Evolutionary conservation across 2,797 vertebrate genomes (phyloP), one percentile per base, ranked within the genome.

Genomic region (Falco novaeseelandiae): DNA sequence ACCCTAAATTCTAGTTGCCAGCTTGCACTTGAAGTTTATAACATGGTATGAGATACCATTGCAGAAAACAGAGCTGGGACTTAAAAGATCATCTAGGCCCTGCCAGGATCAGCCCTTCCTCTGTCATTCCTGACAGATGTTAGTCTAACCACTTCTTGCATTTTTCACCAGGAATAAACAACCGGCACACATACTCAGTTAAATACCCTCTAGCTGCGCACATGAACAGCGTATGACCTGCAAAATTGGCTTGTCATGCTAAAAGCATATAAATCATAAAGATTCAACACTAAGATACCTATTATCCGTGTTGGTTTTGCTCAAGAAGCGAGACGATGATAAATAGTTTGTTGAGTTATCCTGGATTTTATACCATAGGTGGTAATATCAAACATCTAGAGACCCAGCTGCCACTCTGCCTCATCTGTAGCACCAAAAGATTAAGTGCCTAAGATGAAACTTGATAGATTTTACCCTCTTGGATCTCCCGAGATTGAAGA

Each of bases 381-480:
- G 87, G 8, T 30, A 81, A 77, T 69, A 89, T 25, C 92, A 13
- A 54, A 14, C 79, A 67, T 51, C 91, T 34, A 59, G 54, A 34
- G 89, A 55, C 59, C 81, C 84, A 61, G 74, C 87, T 95, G 94
- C 86, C 94, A 13, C 78, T 74, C 92, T 77, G 84, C 91, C 89
- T 84, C 79, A 81, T 30, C 69, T 8, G 0, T 6, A 36, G 76
- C 86, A 16, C 59, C 40, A 9, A 55, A 2, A 18, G 63, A 89
- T 92, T 40, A 94, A 96, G 92, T 91, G 92, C 65, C 91, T 71
- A 21, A 91, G 89, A 94, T 90, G 76, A 71, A 94, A 77, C 78
- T 89, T 78, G 87, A 92, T 94, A 90, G 93, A 92, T 93, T 91
- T 52, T 81, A 76, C 82, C 58, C n/a, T 88, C 44, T 29, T 9